Evolutionary conservation across 2,797 vertebrate species (phyloP).

Genomic region (Salmo trutta): DNA sequence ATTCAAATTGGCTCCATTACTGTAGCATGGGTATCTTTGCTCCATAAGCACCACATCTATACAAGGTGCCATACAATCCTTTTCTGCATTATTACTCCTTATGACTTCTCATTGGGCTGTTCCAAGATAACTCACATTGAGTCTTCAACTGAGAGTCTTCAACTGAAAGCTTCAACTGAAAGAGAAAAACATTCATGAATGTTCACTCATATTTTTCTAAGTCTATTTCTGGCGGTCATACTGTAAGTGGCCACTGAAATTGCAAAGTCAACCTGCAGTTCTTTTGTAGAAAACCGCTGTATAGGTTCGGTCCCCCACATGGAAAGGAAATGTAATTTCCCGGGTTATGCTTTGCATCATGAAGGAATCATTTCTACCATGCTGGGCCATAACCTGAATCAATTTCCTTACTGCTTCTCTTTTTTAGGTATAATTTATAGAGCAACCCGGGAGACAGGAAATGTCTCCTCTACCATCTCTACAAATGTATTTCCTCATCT

Average conservation of each 20-base stretch:
- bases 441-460: constrained; percentile 20
- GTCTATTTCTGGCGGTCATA: not conserved
- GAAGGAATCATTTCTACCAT: constrained; percentile 44
- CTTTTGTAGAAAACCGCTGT: no score
- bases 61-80: not conserved
- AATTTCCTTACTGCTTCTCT: constrained; percentile 54
- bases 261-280: not conserved
- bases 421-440: constrained; percentile 43
- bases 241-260: not conserved
- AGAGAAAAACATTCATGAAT: not conserved
- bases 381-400: constrained; percentile 49
- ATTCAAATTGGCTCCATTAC: not conserved
- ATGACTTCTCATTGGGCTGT: not conserved
- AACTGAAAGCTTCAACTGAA: not conserved
- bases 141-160: not conserved
- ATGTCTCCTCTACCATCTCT: not conserved
- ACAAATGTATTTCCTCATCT: constrained; percentile 21
- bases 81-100: not conserved
- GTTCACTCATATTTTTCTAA: no score
- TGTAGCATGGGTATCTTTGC: not conserved
- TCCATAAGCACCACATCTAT: not conserved
- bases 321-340: not conserved
- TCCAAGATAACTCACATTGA: not conserved
- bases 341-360: constrained; percentile 26
- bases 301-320: not conserved